Percentiles rank a stretch among this genome's conserved stretches.
Conservation (phyloP, 1,140 invertebrate genomes). For the Leptinotarsa defecta region DNA sequence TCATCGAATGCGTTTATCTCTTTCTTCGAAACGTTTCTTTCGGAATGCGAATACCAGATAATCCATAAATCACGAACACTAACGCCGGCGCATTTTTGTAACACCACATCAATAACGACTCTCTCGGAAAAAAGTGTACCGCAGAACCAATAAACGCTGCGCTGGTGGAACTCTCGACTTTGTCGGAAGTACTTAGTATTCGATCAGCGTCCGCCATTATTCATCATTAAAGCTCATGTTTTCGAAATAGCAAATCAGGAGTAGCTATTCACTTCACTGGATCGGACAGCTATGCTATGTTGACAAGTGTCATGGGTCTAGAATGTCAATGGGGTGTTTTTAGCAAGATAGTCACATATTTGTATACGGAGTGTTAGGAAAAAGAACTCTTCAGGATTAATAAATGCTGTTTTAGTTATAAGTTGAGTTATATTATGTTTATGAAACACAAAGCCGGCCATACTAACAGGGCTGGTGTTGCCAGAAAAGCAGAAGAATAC, state of each 20-base stretch:
- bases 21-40: too few relatives aligned
- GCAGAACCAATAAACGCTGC: background rate
- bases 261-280: background rate
- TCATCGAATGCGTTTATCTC: too few relatives aligned
- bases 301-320: background rate
- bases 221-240: slow-evolving; percentile 8
- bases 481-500: too few relatives aligned
- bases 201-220: background rate
- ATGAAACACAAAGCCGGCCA: too few relatives aligned
- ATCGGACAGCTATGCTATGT: background rate
- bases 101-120: background rate
- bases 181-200: slow-evolving; percentile 2
- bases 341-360: background rate
- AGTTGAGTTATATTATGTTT: too few relatives aligned
- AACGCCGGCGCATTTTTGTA: background rate
- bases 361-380: too few relatives aligned
- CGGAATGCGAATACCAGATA: too few relatives aligned
- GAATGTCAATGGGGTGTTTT: slow-evolving; percentile 2
- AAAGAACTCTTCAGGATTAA: too few relatives aligned
- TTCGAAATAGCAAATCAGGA: slow-evolving; percentile 3
- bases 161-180: background rate
- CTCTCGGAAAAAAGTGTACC: background rate
- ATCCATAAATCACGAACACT: too few relatives aligned
- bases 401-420: too few relatives aligned
- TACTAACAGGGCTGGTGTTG: too few relatives aligned